Evolutionary conservation across 2,113 vertebrate species (phyloP).

Genomic region (Tapirus terrestris): DNA sequence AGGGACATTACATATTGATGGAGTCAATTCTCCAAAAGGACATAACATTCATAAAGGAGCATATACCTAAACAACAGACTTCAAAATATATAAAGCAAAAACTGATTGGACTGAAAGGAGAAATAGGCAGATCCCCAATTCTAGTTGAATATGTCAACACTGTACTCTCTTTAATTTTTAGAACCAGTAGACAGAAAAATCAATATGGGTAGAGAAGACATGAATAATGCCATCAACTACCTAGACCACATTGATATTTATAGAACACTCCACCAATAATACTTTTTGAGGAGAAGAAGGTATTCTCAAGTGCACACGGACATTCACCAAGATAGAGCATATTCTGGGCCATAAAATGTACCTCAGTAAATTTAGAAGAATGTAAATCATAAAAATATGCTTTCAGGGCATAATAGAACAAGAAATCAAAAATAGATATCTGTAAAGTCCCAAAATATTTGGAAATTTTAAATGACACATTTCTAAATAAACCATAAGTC

Average conservation of each 20-base stretch:
- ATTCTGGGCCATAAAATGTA: not conserved
- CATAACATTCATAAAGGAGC: not conserved
- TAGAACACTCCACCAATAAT: too few relatives aligned
- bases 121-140: not conserved
- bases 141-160: not conserved
- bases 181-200: not conserved
- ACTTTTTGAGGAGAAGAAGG: not conserved
- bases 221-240: accelerated
- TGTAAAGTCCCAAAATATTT: not conserved
- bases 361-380: not conserved
- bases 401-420: not conserved
- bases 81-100: not conserved
- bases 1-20: not conserved
- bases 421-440: not conserved
- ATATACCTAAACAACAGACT: not conserved
- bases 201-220: too few relatives aligned
- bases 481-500: not conserved
- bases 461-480: not conserved
- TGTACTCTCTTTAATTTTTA: not conserved
- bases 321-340: not conserved
- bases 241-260: accelerated
- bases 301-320: not conserved
- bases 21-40: not conserved
- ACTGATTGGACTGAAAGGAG: not conserved
- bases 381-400: not conserved